These are phyloP conservation scores for Perodicticus potto DNA, from an alignment of 2,797 vertebrate genomes.

Conservation along the genomic window DNA sequence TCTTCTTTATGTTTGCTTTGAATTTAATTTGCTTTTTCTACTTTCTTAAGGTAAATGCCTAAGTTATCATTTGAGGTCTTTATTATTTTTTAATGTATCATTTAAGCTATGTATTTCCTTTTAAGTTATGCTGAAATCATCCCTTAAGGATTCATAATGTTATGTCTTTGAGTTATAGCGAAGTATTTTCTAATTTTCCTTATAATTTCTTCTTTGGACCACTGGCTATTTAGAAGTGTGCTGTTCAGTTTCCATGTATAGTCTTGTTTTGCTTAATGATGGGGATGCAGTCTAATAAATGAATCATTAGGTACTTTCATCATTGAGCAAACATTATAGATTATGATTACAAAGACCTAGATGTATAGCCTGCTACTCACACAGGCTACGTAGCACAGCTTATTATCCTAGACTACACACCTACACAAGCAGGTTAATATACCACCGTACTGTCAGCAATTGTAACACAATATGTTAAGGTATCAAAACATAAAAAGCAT, in stretches of 20 bases:
- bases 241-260: background rate
- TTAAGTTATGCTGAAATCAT: background rate
- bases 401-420: background rate
- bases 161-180: background rate
- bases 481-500: too few species aligned
- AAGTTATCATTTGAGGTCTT: background rate
- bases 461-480: background rate
- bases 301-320: background rate
- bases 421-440: background rate
- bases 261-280: background rate
- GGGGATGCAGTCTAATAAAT: background rate
- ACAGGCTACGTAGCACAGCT: background rate
- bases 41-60: background rate
- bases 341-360: background rate
- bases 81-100: background rate
- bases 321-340: background rate
- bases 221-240: background rate
- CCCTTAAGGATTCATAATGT: background rate
- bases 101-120: background rate
- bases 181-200: background rate
- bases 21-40: background rate
- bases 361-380: background rate
- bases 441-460: background rate
- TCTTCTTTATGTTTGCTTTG: background rate
- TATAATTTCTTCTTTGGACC: background rate